Conservation (phyloP, 2,113 vertebrate genomes). For the Seriola quinqueradiata region DNA sequence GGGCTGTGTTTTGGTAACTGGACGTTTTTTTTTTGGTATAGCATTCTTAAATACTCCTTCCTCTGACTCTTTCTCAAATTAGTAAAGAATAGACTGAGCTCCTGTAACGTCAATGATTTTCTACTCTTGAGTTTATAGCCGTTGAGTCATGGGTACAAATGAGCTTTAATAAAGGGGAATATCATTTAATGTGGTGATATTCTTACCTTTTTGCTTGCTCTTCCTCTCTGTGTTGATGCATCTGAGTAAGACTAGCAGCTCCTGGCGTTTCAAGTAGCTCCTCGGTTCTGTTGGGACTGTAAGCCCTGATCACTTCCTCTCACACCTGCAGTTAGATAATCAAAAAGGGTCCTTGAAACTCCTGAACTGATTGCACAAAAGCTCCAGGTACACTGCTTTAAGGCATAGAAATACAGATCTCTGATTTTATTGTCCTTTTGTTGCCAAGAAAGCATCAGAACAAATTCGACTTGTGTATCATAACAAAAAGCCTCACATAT, state of each 20-base stretch:
- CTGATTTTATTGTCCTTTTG: slow-evolving; percentile 1
- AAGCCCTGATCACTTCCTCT: slow-evolving; percentile 40
- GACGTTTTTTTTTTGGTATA: background rate
- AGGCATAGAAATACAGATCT: slow-evolving; percentile 24
- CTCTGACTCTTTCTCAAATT: background rate
- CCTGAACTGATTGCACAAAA: slow-evolving; percentile 31
- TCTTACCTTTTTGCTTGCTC: background rate
- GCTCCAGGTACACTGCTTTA: slow-evolving; percentile 28
- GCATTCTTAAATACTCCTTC: background rate
- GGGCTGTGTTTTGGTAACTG: slow-evolving; percentile 7
- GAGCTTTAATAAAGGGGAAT: background rate
- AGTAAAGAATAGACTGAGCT: background rate
- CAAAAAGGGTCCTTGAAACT: slow-evolving; percentile 49
- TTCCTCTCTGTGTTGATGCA: background rate
- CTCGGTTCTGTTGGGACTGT: slow-evolving; percentile 23
- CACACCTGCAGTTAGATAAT: slow-evolving; percentile 35
- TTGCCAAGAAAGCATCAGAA: background rate
- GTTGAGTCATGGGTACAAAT: slow-evolving; percentile 5
- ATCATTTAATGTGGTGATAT: background rate
- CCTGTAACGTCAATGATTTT: background rate
- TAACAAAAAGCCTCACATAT: background rate
- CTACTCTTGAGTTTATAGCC: background rate
- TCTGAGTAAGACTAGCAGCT: slow-evolving; percentile 9
- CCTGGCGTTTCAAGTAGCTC: slow-evolving; percentile 25
- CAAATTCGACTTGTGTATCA: background rate